Evolutionary conservation across 2,113 vertebrate genomes (phyloP).

Genomic region (Hippocampus guttulatus): DNA sequence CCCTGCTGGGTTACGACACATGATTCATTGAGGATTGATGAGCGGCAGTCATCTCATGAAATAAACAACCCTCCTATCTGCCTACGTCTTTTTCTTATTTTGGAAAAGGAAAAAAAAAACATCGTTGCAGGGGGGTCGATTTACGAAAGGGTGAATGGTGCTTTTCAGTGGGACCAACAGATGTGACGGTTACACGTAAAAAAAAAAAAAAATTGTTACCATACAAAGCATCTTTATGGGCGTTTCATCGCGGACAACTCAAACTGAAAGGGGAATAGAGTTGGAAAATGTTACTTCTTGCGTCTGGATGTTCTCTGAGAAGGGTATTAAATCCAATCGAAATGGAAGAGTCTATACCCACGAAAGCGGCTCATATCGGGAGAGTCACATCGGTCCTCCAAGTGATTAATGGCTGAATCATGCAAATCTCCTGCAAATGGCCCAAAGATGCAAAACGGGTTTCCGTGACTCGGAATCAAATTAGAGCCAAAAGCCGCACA

Average conservation of each 20-base stretch:
- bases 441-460: not conserved
- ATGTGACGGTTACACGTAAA: constrained; percentile 5
- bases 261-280: not conserved
- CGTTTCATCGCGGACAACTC: not conserved
- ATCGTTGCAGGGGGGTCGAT: not conserved
- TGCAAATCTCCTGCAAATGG: not conserved
- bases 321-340: not conserved
- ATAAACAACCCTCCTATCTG: constrained; percentile 1
- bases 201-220: constrained; percentile 4
- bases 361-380: not conserved
- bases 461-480: not conserved
- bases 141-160: constrained; percentile 15
- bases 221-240: constrained; percentile 14
- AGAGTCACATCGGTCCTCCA: not conserved
- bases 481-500: not conserved
- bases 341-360: not conserved
- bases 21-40: constrained; percentile 18
- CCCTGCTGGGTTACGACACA: constrained; percentile 20
- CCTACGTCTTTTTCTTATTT: constrained; percentile 12
- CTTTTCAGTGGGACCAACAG: constrained; percentile 6
- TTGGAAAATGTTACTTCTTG: not conserved
- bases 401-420: not conserved
- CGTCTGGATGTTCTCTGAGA: not conserved
- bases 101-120: constrained; percentile 25
- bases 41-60: constrained; percentile 34